A percentile compares a stretch with the other conserved stretches of the same genome.
These are phyloP conservation scores for Poeciliopsis presidionis DNA, from an alignment of 2,797 vertebrate species.

Conservation along the genomic window DNA sequence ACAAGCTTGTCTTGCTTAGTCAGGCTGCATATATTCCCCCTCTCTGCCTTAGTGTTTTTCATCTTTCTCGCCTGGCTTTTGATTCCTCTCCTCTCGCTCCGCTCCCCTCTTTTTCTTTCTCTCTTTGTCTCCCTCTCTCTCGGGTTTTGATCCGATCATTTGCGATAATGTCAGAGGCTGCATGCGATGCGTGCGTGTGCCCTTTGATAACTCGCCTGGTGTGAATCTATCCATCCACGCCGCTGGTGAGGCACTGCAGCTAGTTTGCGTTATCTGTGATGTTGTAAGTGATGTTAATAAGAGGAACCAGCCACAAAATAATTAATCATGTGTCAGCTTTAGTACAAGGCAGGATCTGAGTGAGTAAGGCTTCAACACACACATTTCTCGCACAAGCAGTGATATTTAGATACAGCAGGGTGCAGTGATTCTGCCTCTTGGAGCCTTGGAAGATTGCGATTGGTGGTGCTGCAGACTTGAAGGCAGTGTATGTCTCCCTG, in stretches of 20 bases:
- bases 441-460: conserved; percentile 54
- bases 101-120: background rate
- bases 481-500: conserved; percentile 65
- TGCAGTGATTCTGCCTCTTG: conserved; percentile 56
- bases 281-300: conserved; percentile 42
- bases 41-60: conserved; percentile 19
- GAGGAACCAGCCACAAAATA: conserved; percentile 19
- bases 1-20: conserved; percentile 67
- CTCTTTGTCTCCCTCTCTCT: background rate
- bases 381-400: conserved; percentile 21
- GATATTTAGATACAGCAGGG: conserved; percentile 70
- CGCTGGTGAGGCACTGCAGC: conserved; percentile 11
- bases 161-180: conserved; percentile 51
- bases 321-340: conserved; percentile 35
- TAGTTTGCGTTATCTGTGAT: conserved; percentile 34
- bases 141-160: conserved; percentile 41
- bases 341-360: conserved; percentile 17
- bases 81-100: conserved; percentile 18
- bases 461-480: conserved; percentile 66
- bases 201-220: conserved; percentile 11
- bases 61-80: conserved; percentile 8
- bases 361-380: background rate
- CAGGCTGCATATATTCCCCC: conserved; percentile 41
- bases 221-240: conserved; percentile 27
- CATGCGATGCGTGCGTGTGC: conserved; percentile 20